Conservation (phyloP, 1,140 invertebrate genomes). For the Matsumurasca onukii region DNA sequence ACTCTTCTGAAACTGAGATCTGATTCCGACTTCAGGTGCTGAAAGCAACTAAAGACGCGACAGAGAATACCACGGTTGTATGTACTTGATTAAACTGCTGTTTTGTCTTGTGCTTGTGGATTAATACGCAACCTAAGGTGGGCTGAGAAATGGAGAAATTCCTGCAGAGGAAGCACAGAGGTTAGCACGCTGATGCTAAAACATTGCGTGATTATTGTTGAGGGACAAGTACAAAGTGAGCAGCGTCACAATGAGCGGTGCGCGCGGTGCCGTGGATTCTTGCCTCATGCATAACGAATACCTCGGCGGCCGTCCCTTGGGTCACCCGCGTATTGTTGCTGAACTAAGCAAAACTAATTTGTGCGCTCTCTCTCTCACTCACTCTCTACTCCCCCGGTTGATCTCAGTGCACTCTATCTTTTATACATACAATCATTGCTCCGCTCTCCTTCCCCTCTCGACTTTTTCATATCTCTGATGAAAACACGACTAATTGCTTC, state of each 20-base stretch:
- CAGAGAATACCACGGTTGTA: no score
- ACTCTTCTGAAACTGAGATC: no score
- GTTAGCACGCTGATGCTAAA: no score
- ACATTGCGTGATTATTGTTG: no score
- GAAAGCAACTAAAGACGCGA: no score
- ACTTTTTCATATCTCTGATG: constrained; percentile 26
- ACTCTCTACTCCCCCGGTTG: background rate
- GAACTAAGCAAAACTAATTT: constrained; percentile 36
- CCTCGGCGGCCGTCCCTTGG: background rate
- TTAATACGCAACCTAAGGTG: no score
- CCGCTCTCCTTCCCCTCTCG: background rate
- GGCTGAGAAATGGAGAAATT: no score
- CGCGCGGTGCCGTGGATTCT: background rate
- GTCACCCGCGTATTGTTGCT: constrained; percentile 23
- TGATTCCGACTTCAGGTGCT: no score
- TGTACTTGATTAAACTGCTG: no score
- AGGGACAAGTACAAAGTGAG: background rate
- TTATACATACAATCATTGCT: constrained; percentile 19
- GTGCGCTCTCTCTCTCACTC: no score
- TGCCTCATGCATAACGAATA: constrained; percentile 21
- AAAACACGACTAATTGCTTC: constrained; percentile 19
- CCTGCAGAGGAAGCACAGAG: no score
- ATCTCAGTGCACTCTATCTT: constrained; percentile 19
- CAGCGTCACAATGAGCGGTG: background rate
- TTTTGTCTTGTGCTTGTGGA: no score